Evolutionary conservation across 1,140 invertebrate genomes (phyloP), one percentile per base, ranked within the genome.

Genomic region (Caerostris darwini): DNA sequence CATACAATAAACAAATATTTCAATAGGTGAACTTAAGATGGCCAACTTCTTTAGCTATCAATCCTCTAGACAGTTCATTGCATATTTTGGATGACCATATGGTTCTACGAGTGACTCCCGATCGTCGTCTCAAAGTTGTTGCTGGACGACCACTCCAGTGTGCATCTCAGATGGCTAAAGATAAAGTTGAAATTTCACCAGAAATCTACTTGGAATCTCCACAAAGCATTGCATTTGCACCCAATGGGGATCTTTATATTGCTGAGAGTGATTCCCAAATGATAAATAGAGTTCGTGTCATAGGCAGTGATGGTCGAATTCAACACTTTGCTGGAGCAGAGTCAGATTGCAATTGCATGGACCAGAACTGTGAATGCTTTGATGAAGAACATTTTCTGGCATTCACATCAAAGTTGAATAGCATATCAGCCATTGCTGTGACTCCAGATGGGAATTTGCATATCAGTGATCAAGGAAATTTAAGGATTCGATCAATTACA

Each of bases 71-170:
- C 96, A 98, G 98, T 61, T 98, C 98, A 0, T 96, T 99, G 2
- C 98, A 99, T 95, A 99, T 99, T 95, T 98, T 99, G 90, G 99
- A 99, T 95, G 98, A 99, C 95, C 97, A 98, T 94, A 97, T 99
- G 7, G 98, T 99, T 0, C 96, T 99, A 67, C 98, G 99, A 96
- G 96, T 99, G 71, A 99, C 98, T 2, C 97, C 97, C 58, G 98
- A 99, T 95, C 97, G 98, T 96, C 98, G 99, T 96, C 95, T 97
- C 7, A 96, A 96, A 54, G 96, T 99, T 0, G 98, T 99, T 3
- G 98, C 99, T 88, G 99, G 99, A 58, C 98, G 97, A 61, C 98
- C 98, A 5, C 96, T 98, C 5, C 98, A 99, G 96, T 99, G 98
- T 95, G 71, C 94, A 7, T 19, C 92, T 57, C 77, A 85, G 54